A percentile compares a stretch with the other conserved stretches of the same genome.
phyloP scores from a whole-genome alignment of 2,888 invertebrate species.

The Unio pictorum region DNA sequence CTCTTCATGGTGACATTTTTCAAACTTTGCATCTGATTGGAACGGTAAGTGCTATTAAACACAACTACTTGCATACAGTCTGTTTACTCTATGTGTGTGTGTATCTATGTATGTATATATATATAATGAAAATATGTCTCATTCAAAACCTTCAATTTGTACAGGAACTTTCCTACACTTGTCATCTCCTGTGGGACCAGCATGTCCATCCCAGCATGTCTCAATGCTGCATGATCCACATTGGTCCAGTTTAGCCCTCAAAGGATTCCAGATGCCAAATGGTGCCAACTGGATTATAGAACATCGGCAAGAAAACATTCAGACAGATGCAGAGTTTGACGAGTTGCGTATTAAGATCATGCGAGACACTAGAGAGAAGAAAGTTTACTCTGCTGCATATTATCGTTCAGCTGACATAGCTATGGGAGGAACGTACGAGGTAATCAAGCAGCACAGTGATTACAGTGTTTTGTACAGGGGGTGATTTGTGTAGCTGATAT shows the following conservation, averaged over 20 bases:
- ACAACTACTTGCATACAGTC: too few species aligned
- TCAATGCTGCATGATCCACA: constrained; percentile 5
- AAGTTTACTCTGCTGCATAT: constrained; percentile 31
- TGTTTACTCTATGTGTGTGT: too few species aligned
- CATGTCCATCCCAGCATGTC: constrained; percentile 20
- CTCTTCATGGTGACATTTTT: not conserved
- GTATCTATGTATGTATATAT: too few species aligned
- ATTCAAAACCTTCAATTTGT: constrained; percentile 1
- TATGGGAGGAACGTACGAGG: constrained; percentile 38
- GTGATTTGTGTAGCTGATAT: too few species aligned
- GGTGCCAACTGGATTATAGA: constrained; percentile 31
- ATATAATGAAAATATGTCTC: not conserved
- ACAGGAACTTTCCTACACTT: constrained; percentile 25
- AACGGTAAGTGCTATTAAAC: too few species aligned
- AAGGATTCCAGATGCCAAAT: constrained; percentile 27
- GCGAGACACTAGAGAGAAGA: constrained; percentile 26
- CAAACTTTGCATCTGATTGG: too few species aligned
- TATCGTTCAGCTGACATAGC: constrained; percentile 29
- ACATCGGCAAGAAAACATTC: constrained; percentile 23
- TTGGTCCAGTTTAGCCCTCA: constrained; percentile 24
- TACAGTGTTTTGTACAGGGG: not conserved
- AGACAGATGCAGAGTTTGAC: constrained; percentile 15
- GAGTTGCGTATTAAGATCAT: constrained; percentile 26
- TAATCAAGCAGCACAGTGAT: not conserved
- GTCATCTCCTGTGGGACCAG: constrained; percentile 15